A percentile compares a stretch with the other conserved stretches of the same genome.
phyloP scores from a whole-genome alignment of 2,888 invertebrate genomes.

The Pseudolycoriella hygida region DNA sequence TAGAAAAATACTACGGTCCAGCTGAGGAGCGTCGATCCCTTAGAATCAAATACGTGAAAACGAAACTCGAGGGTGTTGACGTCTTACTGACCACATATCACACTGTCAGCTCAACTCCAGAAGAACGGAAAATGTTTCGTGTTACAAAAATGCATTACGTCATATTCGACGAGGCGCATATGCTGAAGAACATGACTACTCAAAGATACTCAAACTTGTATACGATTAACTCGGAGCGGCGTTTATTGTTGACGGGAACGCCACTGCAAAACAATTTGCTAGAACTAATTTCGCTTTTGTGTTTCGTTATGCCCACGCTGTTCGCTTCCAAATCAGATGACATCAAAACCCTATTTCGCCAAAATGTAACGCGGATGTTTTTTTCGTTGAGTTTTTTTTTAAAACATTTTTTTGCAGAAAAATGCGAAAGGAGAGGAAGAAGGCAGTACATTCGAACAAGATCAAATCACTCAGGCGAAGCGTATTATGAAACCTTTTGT shows the following conservation, averaged over 20 bases:
- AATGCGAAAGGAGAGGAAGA: constrained; percentile 37
- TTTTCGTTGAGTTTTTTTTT: background rate
- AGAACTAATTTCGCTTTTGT: constrained; percentile 86
- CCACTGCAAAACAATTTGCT: constrained; percentile 91
- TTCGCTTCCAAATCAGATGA: constrained; percentile 78
- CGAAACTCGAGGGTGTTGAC: constrained; percentile 55
- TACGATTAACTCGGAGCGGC: constrained; percentile 70
- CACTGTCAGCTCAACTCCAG: constrained; percentile 50
- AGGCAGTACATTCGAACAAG: constrained; percentile 65
- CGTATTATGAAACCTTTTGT: constrained; percentile 93
- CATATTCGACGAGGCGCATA: constrained; percentile 93
- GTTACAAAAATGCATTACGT: constrained; percentile 82
- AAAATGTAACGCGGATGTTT: constrained; percentile 24
- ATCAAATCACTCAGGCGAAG: constrained; percentile 84
- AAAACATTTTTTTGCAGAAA: constrained; percentile 21
- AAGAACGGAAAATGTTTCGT: constrained; percentile 80
- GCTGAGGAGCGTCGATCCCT: constrained; percentile 68
- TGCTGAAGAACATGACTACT: constrained; percentile 95
- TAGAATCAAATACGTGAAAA: constrained; percentile 55
- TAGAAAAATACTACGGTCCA: constrained; percentile 78
- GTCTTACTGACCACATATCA: constrained; percentile 67
- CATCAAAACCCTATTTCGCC: constrained; percentile 73
- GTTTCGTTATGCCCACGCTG: constrained; percentile 92
- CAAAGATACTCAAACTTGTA: constrained; percentile 77
- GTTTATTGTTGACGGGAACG: constrained; percentile 84